phyloP scores from a whole-genome alignment of 2,888 invertebrate genomes.

The Torymus aiolomorphi region DNA sequence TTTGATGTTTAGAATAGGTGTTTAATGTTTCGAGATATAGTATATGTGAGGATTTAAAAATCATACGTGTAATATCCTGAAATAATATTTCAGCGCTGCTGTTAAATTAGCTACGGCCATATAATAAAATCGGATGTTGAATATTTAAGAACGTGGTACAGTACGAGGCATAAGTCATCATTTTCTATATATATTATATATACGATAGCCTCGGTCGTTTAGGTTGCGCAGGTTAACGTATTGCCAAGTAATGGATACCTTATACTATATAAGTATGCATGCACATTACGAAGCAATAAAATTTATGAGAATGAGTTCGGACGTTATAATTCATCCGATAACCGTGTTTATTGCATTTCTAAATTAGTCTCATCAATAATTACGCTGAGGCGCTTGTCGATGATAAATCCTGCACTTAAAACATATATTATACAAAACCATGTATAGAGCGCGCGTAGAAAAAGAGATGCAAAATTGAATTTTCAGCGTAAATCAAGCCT shows the following conservation, averaged over 20 bases:
- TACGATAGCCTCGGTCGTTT: too few relatives aligned
- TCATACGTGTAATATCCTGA: too few relatives aligned
- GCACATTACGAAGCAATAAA: constrained; percentile 17
- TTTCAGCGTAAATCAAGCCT: too few relatives aligned
- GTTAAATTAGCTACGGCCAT: background rate
- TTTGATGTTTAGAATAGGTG: too few relatives aligned
- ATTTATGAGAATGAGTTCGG: constrained; percentile 26
- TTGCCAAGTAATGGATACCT: constrained; percentile 23
- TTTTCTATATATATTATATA: constrained; percentile 15
- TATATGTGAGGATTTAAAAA: too few relatives aligned
- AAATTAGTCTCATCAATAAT: too few relatives aligned
- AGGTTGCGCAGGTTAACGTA: background rate
- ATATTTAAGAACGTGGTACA: constrained; percentile 4
- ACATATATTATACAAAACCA: too few relatives aligned
- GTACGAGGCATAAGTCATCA: background rate
- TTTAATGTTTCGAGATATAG: too few relatives aligned
- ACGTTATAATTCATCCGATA: constrained; percentile 29
- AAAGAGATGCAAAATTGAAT: too few relatives aligned
- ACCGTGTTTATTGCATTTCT: constrained; percentile 19
- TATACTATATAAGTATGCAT: constrained; percentile 19
- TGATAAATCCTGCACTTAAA: too few relatives aligned
- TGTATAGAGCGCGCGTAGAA: too few relatives aligned
- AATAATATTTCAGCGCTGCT: background rate
- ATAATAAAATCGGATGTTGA: constrained; percentile 25
- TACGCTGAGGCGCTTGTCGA: too few relatives aligned